Evolutionary conservation across 2,888 invertebrate genomes (phyloP), one percentile per base, ranked within the genome.

Genomic region (Polyommatus icarus): DNA sequence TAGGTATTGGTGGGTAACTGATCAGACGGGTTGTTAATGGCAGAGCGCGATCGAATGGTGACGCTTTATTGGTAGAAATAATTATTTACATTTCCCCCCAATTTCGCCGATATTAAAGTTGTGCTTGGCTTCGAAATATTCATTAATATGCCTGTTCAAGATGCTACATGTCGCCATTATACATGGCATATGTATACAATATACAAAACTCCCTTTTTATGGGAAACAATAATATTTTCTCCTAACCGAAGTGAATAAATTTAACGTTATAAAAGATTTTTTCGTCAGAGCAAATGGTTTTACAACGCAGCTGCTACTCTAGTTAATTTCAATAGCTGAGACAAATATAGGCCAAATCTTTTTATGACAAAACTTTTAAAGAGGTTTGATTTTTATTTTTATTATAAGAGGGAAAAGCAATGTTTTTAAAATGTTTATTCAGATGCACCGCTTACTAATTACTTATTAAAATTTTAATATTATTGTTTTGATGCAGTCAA

Each of bases 301-400:
- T 50, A 46, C 75, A 50, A 54, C 75, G 78, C 82, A 82, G 82
- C 81, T 82, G 82, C 79, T 79, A 81, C 80, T 80, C 79, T 79
- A 78, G 80, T 82, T 78, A 82, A 81, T 80, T 82, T 81, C 81
- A 80, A 81, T 81, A 77, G 79, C 80, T 78, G 79, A 79, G 80
- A 80, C 80, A 80, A 79, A 81, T 79, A 80, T 79, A 79, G 79
- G 80, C 78, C 75, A 78, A 80, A 80, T 80, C 78, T 82, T 79
- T 80, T 82, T 75, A 73, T 46, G 73, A 54, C 54, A 50, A 75
- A 54, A 75, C 75, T 75, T 75, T 75, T 81, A 82, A 80, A 83
- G 82, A 75, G 75, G 24, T 75, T 29, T 40, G 36, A 40, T 72
- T 67, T 75, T 75, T n/a, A 54, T 50, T 75, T 50, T 54, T 15